Percentiles rank a stretch among this genome's conserved stretches.
phyloP scores from a whole-genome alignment of 2,113 vertebrate species.

The Scolopax mira region DNA sequence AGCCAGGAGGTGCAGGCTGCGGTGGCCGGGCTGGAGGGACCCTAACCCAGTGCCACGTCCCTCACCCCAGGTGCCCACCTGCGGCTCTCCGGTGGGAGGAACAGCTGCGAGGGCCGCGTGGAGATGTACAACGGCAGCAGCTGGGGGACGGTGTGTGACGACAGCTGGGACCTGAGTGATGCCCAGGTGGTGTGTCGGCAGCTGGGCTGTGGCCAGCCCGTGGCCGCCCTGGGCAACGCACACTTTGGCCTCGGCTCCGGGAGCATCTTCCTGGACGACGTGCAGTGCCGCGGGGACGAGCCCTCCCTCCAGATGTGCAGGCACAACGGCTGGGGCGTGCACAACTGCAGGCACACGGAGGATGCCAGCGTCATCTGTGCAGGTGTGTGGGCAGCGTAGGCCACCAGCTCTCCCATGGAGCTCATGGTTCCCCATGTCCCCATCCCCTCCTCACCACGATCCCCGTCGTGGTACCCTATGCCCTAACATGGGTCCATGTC shows the following conservation, averaged over 20 bases:
- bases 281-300: background rate
- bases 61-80: background rate
- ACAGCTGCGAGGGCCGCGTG: background rate
- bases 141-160: background rate
- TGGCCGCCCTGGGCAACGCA: rapidly evolving
- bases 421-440: rapidly evolving
- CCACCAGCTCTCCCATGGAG: background rate
- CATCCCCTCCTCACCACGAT: rapidly evolving
- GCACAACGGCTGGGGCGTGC: background rate
- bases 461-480: rapidly evolving
- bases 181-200: slow-evolving; percentile 86
- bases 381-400: background rate
- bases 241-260: rapidly evolving
- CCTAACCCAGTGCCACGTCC: rapidly evolving
- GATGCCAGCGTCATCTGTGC: slow-evolving; percentile 21
- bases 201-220: slow-evolving; percentile 75
- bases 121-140: background rate
- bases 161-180: background rate
- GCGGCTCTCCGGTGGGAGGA: background rate
- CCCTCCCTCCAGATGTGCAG: background rate
- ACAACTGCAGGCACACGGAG: background rate
- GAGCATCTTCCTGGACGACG: background rate
- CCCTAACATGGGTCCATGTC: rapidly evolving
- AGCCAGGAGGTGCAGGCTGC: no score
- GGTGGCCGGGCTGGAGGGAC: background rate